Evolutionary conservation across 2,888 invertebrate genomes (phyloP).

Genomic region (Oligia fasciuncula): DNA sequence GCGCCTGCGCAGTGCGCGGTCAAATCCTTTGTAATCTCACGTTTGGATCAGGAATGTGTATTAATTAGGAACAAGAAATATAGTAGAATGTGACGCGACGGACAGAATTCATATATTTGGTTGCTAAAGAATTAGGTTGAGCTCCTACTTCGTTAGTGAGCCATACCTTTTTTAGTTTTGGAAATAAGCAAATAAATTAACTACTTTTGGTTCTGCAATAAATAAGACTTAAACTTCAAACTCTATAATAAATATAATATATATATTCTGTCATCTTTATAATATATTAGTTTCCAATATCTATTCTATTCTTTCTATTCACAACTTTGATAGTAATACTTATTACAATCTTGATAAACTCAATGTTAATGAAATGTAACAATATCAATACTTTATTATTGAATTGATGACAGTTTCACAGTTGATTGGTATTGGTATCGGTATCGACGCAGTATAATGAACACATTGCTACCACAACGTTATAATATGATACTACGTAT

Average conservation of each 20-base stretch:
- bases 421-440: slow-evolving; percentile 12
- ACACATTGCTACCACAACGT: slow-evolving; percentile 20
- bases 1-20: slow-evolving; percentile 48
- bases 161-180: not conserved
- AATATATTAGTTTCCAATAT: slow-evolving; percentile 11
- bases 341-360: slow-evolving; percentile 34
- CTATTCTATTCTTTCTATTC: too few relatives aligned
- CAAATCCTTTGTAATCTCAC: slow-evolving; percentile 53
- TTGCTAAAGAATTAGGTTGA: slow-evolving; percentile 25
- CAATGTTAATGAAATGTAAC: slow-evolving; percentile 7
- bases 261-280: too few relatives aligned
- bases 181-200: not conserved
- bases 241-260: not conserved
- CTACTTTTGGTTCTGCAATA: not conserved
- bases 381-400: slow-evolving; percentile 18
- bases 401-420: not conserved
- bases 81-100: slow-evolving; percentile 43
- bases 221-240: not conserved
- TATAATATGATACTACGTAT: not conserved
- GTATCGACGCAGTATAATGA: slow-evolving; percentile 26
- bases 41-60: slow-evolving; percentile 54
- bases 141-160: slow-evolving; percentile 22
- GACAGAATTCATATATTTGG: slow-evolving; percentile 42
- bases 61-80: slow-evolving; percentile 60
- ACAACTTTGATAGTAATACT: not conserved